Evolutionary conservation across 2,113 vertebrate species (phyloP).

Genomic region (Syngnathus floridae): DNA sequence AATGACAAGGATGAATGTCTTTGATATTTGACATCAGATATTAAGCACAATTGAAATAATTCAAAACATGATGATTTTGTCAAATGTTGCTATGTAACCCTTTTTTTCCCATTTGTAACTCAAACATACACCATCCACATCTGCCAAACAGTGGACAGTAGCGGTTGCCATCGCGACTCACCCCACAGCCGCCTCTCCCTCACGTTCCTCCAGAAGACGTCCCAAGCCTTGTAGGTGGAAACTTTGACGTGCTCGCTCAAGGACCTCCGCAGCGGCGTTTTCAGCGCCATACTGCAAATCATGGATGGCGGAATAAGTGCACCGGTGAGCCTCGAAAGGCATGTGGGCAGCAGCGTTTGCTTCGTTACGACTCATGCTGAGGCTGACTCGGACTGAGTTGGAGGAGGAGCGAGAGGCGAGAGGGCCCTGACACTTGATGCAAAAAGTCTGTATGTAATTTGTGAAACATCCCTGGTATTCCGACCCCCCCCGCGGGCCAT

Average conservation of each 20-base stretch:
- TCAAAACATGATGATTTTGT: too few relatives aligned
- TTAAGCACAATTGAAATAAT: too few relatives aligned
- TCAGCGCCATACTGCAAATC: conserved; percentile 55
- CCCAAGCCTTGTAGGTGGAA: conserved; percentile 74
- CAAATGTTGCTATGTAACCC: too few relatives aligned
- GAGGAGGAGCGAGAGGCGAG: conserved; percentile 24
- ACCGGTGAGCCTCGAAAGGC: conserved; percentile 14
- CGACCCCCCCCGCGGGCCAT: conserved; percentile 14
- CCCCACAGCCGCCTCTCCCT: conserved; percentile 76
- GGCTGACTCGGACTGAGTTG: conserved; percentile 20
- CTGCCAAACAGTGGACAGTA: not conserved
- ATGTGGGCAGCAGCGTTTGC: conserved; percentile 13
- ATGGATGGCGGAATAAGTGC: conserved; percentile 3
- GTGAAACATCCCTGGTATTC: conserved; percentile 36
- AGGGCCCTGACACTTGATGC: conserved; percentile 48
- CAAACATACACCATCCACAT: not conserved
- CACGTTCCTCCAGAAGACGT: conserved; percentile 75
- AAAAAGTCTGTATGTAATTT: conserved; percentile 61
- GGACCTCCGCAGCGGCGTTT: conserved; percentile 66
- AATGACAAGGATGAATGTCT: too few relatives aligned
- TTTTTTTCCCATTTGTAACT: too few relatives aligned
- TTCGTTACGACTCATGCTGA: conserved; percentile 11
- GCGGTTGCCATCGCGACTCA: conserved; percentile 39
- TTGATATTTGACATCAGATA: too few relatives aligned
- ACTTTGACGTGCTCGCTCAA: conserved; percentile 76